phyloP scores from a whole-genome alignment of 2,797 vertebrate genomes.

The Fistularia tabacaria region DNA sequence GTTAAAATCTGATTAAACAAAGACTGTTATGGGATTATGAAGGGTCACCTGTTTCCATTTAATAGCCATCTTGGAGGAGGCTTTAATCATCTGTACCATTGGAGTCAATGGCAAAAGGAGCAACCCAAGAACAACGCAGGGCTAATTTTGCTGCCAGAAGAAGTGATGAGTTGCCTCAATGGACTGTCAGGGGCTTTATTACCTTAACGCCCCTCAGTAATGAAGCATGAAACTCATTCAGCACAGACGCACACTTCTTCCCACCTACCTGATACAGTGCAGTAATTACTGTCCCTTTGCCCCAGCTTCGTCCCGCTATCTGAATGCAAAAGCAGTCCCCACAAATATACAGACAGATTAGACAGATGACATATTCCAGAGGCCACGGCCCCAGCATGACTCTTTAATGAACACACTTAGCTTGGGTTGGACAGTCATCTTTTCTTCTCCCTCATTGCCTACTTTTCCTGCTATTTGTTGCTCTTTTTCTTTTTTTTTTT shows the following conservation, averaged over 20 bases:
- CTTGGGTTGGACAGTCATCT: slow-evolving; percentile 30
- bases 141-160: slow-evolving; percentile 48
- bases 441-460: neutral
- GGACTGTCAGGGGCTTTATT: slow-evolving; percentile 52
- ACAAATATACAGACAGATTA: slow-evolving; percentile 54
- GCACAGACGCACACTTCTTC: slow-evolving; percentile 7
- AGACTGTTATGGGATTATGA: slow-evolving; percentile 35
- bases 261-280: slow-evolving; percentile 29
- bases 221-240: slow-evolving; percentile 57
- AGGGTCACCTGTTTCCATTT: slow-evolving; percentile 30
- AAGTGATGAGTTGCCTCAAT: slow-evolving; percentile 49
- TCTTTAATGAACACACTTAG: slow-evolving; percentile 46
- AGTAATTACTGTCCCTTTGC: slow-evolving; percentile 50
- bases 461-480: slow-evolving; percentile 5
- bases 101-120: slow-evolving; percentile 40
- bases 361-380: slow-evolving; percentile 31
- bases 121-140: slow-evolving; percentile 34
- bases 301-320: slow-evolving; percentile 34
- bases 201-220: slow-evolving; percentile 51
- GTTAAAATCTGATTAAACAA: slow-evolving; percentile 43
- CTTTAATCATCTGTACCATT: slow-evolving; percentile 37
- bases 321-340: slow-evolving; percentile 46
- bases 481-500: slow-evolving; percentile 1
- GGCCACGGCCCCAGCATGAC: slow-evolving; percentile 29
- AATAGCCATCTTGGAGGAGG: slow-evolving; percentile 26